Evolutionary conservation across 2,113 vertebrate species (phyloP).

Genomic region (Takifugu flavidus): DNA sequence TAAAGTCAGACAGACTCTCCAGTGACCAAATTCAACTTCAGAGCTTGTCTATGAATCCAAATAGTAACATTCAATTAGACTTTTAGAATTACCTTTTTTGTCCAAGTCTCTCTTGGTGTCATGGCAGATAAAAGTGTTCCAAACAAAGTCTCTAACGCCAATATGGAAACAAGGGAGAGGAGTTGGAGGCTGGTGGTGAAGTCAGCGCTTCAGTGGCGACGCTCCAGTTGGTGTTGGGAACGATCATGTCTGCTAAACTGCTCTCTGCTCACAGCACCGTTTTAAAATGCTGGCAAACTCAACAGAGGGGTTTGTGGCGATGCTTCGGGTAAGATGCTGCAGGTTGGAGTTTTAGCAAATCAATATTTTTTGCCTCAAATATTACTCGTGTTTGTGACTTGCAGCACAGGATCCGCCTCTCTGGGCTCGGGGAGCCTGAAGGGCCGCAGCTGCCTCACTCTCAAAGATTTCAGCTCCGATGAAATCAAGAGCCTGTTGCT

Average conservation of each 20-base stretch:
- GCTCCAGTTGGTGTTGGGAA: not conserved
- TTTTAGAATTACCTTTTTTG: too few relatives aligned
- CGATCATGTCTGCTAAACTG: constrained; percentile 20
- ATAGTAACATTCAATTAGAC: too few relatives aligned
- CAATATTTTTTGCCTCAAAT: not conserved
- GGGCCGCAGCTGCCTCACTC: constrained; percentile 83
- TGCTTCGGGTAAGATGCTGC: constrained; percentile 77
- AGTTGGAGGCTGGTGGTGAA: too few relatives aligned
- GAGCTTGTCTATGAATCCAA: too few relatives aligned
- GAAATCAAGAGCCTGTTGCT: constrained; percentile 88
- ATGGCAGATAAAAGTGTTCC: too few relatives aligned
- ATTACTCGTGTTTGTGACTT: not conserved
- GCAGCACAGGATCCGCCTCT: constrained; percentile 60
- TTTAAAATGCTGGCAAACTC: constrained; percentile 31
- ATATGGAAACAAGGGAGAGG: too few relatives aligned
- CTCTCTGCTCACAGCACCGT: constrained; percentile 35
- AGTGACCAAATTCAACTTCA: too few relatives aligned
- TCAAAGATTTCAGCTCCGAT: constrained; percentile 85
- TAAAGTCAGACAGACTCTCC: too few relatives aligned
- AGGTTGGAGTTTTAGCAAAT: not conserved
- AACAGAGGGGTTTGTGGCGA: constrained; percentile 28
- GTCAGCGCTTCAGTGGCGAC: not conserved
- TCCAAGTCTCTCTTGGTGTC: too few relatives aligned
- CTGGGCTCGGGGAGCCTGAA: constrained; percentile 70
- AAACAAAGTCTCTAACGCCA: too few relatives aligned